phyloP scores from a whole-genome alignment of 2,113 vertebrate genomes.

The Phyllopteryx taeniolatus region DNA sequence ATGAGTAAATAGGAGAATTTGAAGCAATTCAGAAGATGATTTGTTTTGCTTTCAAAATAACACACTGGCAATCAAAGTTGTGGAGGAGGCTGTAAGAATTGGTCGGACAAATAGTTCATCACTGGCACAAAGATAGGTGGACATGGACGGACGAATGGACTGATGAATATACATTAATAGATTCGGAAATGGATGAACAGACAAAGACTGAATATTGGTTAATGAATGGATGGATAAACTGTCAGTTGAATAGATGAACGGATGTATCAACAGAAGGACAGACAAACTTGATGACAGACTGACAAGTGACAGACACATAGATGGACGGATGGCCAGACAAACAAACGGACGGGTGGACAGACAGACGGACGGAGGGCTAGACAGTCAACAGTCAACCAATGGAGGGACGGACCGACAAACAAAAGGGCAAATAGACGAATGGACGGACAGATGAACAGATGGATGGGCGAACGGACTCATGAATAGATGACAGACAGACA shows the following conservation, averaged over 20 bases:
- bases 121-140: neutral
- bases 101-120: neutral
- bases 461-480: neutral
- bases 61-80: neutral
- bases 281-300: neutral
- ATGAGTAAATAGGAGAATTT: neutral
- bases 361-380: neutral
- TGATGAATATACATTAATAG: neutral
- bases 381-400: neutral
- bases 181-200: neutral
- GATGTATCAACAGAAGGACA: neutral
- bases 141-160: constrained; percentile 9
- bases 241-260: neutral
- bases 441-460: neutral
- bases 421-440: neutral
- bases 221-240: neutral
- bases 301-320: neutral
- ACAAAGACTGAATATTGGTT: neutral
- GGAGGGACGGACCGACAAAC: neutral
- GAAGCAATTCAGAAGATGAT: neutral
- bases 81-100: neutral
- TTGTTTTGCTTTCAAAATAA: neutral
- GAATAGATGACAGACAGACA: neutral
- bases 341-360: neutral
- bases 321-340: neutral